Conservation (phyloP, 2,113 vertebrate genomes). For the Melanostigma gelatinosum region DNA sequence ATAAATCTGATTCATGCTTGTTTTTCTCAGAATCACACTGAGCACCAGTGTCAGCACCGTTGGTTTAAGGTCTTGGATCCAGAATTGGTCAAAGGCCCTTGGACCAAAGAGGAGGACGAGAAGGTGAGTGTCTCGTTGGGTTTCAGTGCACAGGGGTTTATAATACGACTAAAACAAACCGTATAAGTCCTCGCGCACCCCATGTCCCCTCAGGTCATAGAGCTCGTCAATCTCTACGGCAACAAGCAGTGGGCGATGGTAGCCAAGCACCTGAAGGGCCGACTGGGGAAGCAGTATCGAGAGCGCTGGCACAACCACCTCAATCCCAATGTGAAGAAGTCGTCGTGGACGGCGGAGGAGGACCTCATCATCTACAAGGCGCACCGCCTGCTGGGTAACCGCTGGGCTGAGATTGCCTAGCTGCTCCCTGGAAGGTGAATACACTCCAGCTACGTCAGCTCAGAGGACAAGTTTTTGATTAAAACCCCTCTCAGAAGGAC, state of each 20-base stretch:
- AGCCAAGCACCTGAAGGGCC: conserved; percentile 95
- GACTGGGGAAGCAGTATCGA: conserved; percentile 96
- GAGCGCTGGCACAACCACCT: conserved; percentile 99
- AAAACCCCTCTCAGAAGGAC: not conserved
- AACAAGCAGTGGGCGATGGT: conserved; percentile 98
- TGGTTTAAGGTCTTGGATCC: conserved; percentile 97
- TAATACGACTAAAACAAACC: not conserved
- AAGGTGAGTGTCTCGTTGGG: conserved; percentile 82
- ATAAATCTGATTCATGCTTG: not conserved
- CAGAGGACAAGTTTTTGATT: not conserved
- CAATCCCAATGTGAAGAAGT: conserved; percentile 97
- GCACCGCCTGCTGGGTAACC: conserved; percentile 95
- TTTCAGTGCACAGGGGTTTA: not conserved
- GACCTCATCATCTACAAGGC: conserved; percentile 97
- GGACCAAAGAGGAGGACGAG: conserved; percentile 99
- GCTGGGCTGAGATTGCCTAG: conserved; percentile 98
- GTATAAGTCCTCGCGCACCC: not conserved
- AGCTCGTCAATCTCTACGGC: conserved; percentile 94
- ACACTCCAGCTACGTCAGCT: not conserved
- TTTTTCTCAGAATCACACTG: conserved; percentile 88
- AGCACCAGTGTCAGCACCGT: conserved; percentile 96
- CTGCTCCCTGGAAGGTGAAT: conserved; percentile 93
- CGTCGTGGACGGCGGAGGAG: conserved; percentile 96
- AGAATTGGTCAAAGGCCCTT: conserved; percentile 95
- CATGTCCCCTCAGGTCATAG: conserved; percentile 88